phyloP scores from a whole-genome alignment of 2,113 vertebrate genomes.

The Rhineura floridana region DNA sequence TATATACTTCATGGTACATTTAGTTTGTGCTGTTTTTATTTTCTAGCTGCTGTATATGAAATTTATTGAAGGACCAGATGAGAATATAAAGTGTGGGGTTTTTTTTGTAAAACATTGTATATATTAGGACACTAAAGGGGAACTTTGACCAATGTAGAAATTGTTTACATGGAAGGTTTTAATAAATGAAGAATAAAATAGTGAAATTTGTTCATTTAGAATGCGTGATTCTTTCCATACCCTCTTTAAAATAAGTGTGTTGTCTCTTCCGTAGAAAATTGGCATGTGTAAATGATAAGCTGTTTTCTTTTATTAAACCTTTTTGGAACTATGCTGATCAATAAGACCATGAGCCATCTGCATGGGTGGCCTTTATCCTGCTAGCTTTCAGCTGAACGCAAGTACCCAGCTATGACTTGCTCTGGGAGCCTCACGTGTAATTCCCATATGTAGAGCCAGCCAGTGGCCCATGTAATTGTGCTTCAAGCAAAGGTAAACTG shows the following conservation, averaged over 20 bases:
- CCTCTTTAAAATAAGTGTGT: background rate
- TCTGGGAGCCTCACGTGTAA: background rate
- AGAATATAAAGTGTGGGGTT: slow-evolving; percentile 51
- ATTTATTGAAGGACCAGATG: slow-evolving; percentile 56
- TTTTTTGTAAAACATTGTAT: slow-evolving; percentile 56
- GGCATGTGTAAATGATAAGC: background rate
- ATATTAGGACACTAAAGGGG: slow-evolving; percentile 41
- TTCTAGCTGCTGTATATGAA: slow-evolving; percentile 66
- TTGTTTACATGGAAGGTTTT: slow-evolving; percentile 33
- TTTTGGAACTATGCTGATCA: slow-evolving; percentile 27
- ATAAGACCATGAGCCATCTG: background rate
- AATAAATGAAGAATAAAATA: slow-evolving; percentile 32
- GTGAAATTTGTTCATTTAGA: slow-evolving; percentile 31
- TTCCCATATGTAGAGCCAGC: background rate
- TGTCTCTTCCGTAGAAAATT: background rate
- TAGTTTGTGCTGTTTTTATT: slow-evolving; percentile 64
- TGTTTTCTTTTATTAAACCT: slow-evolving; percentile 28
- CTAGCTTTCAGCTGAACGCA: background rate
- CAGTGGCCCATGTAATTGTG: background rate
- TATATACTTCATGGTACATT: slow-evolving; percentile 66
- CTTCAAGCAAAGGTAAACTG: no score
- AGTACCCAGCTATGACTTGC: background rate
- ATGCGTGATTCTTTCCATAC: background rate
- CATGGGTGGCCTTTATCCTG: background rate
- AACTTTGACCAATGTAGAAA: slow-evolving; percentile 50